Conservation (phyloP, 2,888 invertebrate species). For the Sinopyrophorus schimmeli region DNA sequence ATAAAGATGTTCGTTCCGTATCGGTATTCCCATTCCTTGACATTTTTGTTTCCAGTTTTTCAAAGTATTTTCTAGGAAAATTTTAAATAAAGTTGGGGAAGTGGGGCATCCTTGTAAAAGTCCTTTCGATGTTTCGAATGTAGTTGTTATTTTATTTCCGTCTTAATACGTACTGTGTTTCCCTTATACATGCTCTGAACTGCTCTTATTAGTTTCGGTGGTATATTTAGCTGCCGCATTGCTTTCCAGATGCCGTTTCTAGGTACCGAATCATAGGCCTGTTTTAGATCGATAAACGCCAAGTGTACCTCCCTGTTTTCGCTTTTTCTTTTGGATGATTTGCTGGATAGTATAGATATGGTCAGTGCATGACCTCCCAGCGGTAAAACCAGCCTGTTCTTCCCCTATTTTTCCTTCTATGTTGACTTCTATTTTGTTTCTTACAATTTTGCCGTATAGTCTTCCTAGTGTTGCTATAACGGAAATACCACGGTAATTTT, state of each 20-base stretch:
- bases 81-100: constrained; percentile 9
- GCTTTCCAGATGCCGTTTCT: background rate
- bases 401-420: constrained; percentile 6
- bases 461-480: constrained; percentile 8
- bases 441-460: constrained; percentile 11
- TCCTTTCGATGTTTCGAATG: too few relatives aligned
- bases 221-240: background rate
- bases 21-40: background rate
- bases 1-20: constrained; percentile 1
- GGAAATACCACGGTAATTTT: constrained; percentile 9
- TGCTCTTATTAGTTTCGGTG: background rate
- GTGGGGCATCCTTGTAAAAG: constrained; percentile 1
- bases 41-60: background rate
- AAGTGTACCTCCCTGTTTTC: background rate
- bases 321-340: background rate
- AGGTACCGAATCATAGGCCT: constrained; percentile 2
- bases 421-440: constrained; percentile 2
- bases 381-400: constrained; percentile 10
- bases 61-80: constrained; percentile 2
- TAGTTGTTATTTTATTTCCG: too few relatives aligned
- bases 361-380: too few relatives aligned
- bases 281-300: too few relatives aligned
- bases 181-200: background rate
- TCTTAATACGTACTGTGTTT: background rate
- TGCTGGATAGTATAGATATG: too few relatives aligned